A percentile compares a stretch with the other conserved stretches of the same genome.
phyloP scores from a whole-genome alignment of 2,888 invertebrate genomes.

The Hydroisotoma schaefferi region DNA sequence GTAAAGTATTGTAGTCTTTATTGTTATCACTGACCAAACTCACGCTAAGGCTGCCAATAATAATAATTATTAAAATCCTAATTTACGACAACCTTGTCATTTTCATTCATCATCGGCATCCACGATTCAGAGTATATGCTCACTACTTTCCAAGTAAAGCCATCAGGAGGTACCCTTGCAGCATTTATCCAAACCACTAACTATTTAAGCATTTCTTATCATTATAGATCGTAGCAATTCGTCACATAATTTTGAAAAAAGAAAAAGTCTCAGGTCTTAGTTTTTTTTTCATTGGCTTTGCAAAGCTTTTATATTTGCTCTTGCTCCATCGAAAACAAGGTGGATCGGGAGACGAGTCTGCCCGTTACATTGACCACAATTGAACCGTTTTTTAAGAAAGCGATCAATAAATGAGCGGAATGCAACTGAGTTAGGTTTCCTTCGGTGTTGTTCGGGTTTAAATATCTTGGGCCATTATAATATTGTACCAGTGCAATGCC shows the following conservation, averaged over 20 bases:
- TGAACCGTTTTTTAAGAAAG: neutral
- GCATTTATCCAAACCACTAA: neutral
- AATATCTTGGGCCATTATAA: constrained; percentile 4
- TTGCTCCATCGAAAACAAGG: too few relatives aligned
- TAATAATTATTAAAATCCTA: neutral
- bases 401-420: neutral
- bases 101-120: neutral
- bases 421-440: neutral
- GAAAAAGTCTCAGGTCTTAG: too few relatives aligned
- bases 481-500: neutral
- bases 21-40: constrained; percentile 18
- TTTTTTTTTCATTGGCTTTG: too few relatives aligned
- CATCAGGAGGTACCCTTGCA: too few relatives aligned
- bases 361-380: too few relatives aligned
- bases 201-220: neutral
- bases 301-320: too few relatives aligned
- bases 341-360: too few relatives aligned
- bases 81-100: neutral
- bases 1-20: constrained; percentile 7
- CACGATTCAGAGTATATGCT: too few relatives aligned
- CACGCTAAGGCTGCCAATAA: constrained; percentile 17
- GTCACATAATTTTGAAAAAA: too few relatives aligned
- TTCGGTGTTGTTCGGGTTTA: constrained; percentile 3
- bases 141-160: too few relatives aligned
- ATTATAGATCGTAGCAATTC: too few relatives aligned